phyloP scores from a whole-genome alignment of 2,888 invertebrate genomes.

The Lasioglossum figueresi region DNA sequence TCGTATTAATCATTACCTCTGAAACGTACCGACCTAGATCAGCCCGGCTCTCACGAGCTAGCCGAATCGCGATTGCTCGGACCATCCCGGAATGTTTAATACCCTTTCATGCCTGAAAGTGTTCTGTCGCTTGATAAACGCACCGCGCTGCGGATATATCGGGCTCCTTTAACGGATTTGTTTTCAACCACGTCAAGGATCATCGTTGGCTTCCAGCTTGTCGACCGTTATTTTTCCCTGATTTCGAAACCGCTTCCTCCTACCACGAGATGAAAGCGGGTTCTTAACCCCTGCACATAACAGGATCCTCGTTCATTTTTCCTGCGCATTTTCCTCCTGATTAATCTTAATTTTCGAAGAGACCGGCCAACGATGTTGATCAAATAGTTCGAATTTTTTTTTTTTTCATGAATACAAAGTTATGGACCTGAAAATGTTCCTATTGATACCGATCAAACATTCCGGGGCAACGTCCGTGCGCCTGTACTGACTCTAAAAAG shows the following conservation, averaged over 20 bases:
- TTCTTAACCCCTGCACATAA: not conserved
- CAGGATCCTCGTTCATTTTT: not conserved
- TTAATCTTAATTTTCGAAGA: too few relatives aligned
- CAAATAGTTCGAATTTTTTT: too few relatives aligned
- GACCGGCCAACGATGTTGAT: too few relatives aligned
- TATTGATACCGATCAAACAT: too few relatives aligned
- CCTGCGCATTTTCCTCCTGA: too few relatives aligned
- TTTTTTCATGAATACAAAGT: too few relatives aligned
- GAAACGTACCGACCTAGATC: constrained; percentile 70
- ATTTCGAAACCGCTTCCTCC: not conserved
- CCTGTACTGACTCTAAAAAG: too few relatives aligned
- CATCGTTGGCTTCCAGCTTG: not conserved
- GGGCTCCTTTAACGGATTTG: constrained; percentile 10
- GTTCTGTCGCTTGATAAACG: constrained; percentile 37
- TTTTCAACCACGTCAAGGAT: not conserved
- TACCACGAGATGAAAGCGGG: not conserved
- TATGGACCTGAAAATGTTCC: too few relatives aligned
- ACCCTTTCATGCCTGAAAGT: constrained; percentile 41
- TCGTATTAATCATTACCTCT: constrained; percentile 78
- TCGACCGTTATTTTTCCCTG: not conserved
- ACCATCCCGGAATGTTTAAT: constrained; percentile 39
- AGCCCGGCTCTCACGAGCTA: constrained; percentile 29
- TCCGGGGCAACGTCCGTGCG: too few relatives aligned
- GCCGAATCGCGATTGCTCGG: constrained; percentile 46
- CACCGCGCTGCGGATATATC: constrained; percentile 2